Conservation (phyloP, 1,140 invertebrate genomes). For the Papilio aristodemus region DNA sequence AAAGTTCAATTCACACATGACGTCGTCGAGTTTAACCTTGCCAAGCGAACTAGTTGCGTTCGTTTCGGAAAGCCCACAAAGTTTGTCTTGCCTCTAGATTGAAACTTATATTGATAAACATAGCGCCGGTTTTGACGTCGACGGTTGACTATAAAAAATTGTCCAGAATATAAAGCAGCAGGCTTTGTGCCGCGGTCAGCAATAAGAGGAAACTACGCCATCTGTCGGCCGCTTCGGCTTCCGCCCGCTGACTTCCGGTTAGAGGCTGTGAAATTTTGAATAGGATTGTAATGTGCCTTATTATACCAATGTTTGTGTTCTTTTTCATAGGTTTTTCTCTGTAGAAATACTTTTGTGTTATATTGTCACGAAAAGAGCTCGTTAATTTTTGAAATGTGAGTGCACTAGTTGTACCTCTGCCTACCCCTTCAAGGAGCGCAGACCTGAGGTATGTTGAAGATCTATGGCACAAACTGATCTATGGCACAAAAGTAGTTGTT, state of each 20-base stretch:
- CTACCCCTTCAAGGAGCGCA: too few species aligned
- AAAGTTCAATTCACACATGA: slow-evolving; percentile 45
- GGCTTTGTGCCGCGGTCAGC: slow-evolving; percentile 66
- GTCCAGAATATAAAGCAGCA: slow-evolving; percentile 50
- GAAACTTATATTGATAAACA: slow-evolving; percentile 22
- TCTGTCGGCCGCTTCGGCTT: slow-evolving; percentile 60
- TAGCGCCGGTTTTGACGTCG: slow-evolving; percentile 42
- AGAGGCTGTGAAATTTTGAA: slow-evolving; percentile 61
- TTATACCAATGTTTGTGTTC: slow-evolving; percentile 38
- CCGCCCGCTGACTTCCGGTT: slow-evolving; percentile 54
- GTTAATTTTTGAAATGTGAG: too few species aligned
- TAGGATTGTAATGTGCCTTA: slow-evolving; percentile 60
- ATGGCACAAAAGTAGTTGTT: background rate
- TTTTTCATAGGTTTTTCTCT: background rate
- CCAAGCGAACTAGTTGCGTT: slow-evolving; percentile 67
- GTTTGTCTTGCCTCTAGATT: slow-evolving; percentile 35
- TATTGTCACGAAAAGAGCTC: background rate
- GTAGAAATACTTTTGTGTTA: background rate
- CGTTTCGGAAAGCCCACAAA: slow-evolving; percentile 55
- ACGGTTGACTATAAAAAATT: slow-evolving; percentile 19
- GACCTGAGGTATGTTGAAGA: too few species aligned
- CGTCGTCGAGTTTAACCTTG: slow-evolving; percentile 45
- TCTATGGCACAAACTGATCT: too few species aligned
- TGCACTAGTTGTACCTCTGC: too few species aligned
- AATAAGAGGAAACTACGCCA: slow-evolving; percentile 70